Evolutionary conservation across 1,140 invertebrate species (phyloP).

Genomic region (Drosophila insularis): DNA sequence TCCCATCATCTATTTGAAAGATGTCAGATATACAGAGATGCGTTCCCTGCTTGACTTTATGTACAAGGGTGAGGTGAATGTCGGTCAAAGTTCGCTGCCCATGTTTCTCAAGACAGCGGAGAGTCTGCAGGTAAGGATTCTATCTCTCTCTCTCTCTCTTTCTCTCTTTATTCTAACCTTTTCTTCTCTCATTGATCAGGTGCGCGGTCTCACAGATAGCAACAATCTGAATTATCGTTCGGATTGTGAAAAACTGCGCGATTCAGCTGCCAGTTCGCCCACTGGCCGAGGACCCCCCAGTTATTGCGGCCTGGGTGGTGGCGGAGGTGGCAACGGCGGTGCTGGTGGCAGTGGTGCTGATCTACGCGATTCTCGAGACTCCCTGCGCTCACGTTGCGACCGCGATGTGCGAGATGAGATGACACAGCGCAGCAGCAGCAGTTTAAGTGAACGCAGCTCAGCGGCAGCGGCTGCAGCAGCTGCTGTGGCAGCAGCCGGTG

Average conservation of each 20-base stretch:
- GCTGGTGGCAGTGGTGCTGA: conserved; percentile 43
- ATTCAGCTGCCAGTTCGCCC: conserved; percentile 74
- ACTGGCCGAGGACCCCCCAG: conserved; percentile 66
- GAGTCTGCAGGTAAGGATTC: conserved; percentile 92
- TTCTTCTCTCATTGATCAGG: conserved; percentile 35
- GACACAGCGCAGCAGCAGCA: conserved; percentile 76
- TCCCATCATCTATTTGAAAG: conserved; percentile 95
- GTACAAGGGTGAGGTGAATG: conserved; percentile 95
- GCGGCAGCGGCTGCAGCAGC: conserved; percentile 70
- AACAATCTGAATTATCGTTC: conserved; percentile 86
- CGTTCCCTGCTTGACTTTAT: conserved; percentile 94
- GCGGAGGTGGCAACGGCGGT: conserved; percentile 29
- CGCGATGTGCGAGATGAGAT: conserved; percentile 76
- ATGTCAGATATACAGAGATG: conserved; percentile 93
- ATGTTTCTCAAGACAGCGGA: conserved; percentile 96
- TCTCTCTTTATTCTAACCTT: not conserved
- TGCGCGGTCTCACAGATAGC: conserved; percentile 92
- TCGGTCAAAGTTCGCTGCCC: conserved; percentile 92
- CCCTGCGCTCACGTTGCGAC: conserved; percentile 70
- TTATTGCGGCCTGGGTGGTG: conserved; percentile 44
- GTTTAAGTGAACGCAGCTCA: conserved; percentile 70
- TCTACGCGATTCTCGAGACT: conserved; percentile 68
- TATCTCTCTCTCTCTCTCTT: conserved; percentile 4
- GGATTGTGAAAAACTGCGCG: conserved; percentile 78
- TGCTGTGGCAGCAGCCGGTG: conserved; percentile 62